Conservation (phyloP, 30 jellyfish, hydroid and myxozoan species). For the Turritopsis rubra region DNA sequence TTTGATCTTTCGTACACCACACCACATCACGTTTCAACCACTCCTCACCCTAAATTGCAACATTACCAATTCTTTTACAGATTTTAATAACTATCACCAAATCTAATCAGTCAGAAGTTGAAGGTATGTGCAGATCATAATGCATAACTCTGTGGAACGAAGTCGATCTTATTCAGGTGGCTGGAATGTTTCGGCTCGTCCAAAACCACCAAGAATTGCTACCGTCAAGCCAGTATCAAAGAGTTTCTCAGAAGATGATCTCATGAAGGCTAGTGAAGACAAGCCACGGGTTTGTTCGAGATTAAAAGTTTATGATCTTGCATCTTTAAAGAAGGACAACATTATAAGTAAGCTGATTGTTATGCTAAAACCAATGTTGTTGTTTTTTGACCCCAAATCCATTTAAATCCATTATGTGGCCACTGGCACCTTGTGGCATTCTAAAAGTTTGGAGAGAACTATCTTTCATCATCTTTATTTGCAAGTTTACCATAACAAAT, state of each 20-base stretch:
- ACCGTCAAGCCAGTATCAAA: constrained; percentile 93
- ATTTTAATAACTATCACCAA: too few species aligned
- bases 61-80: too few species aligned
- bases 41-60: too few species aligned
- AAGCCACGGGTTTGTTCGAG: constrained; percentile 28
- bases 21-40: too few species aligned
- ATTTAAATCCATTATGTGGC: background rate
- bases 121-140: background rate
- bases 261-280: constrained; percentile 32
- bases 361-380: background rate
- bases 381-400: background rate
- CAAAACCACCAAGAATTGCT: constrained; percentile 53
- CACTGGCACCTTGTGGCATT: too few species aligned
- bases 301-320: constrained; percentile 17
- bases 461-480: background rate
- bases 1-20: background rate
- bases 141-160: constrained; percentile 11
- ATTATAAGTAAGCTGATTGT: constrained; percentile 11
- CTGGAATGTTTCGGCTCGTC: constrained; percentile 13
- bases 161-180: constrained; percentile 31
- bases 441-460: background rate
- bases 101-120: background rate
- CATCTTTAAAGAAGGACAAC: constrained; percentile 14
- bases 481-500: background rate
- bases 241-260: constrained; percentile 71